phyloP scores from a whole-genome alignment of 2,888 invertebrate species.

The Blomia tropicalis region DNA sequence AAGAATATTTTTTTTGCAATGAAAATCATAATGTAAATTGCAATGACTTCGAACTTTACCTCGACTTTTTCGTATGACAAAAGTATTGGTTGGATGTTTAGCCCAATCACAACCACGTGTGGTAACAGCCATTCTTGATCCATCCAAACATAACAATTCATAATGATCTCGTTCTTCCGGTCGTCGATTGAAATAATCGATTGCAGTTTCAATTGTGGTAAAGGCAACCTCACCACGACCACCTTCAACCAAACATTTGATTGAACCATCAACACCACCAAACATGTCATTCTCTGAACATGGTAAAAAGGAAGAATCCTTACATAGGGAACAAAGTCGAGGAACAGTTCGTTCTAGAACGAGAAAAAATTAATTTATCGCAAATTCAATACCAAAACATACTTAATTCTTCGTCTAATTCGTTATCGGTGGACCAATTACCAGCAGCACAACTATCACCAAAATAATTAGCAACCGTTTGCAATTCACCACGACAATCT shows the following conservation, averaged over 20 bases:
- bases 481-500: slow-evolving; percentile 58
- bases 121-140: slow-evolving; percentile 49
- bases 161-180: slow-evolving; percentile 31
- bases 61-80: slow-evolving; percentile 47
- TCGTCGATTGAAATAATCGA: slow-evolving; percentile 48
- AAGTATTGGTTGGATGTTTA: slow-evolving; percentile 64
- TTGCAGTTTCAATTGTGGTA: slow-evolving; percentile 61
- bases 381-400: slow-evolving; percentile 1
- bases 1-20: too few relatives aligned
- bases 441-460: slow-evolving; percentile 69
- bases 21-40: background rate
- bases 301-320: slow-evolving; percentile 19
- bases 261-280: slow-evolving; percentile 71
- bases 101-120: slow-evolving; percentile 58
- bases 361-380: background rate
- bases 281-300: slow-evolving; percentile 67
- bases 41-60: background rate
- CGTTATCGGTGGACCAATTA: slow-evolving; percentile 21
- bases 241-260: slow-evolving; percentile 61
- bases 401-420: slow-evolving; percentile 17
- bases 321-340: slow-evolving; percentile 58
- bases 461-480: slow-evolving; percentile 62
- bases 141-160: slow-evolving; percentile 63
- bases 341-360: slow-evolving; percentile 43
- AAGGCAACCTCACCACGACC: slow-evolving; percentile 66